Base-by-base conservation (phyloP, 2,797 vertebrate species). In the Megaceryle alcyon region DNA sequence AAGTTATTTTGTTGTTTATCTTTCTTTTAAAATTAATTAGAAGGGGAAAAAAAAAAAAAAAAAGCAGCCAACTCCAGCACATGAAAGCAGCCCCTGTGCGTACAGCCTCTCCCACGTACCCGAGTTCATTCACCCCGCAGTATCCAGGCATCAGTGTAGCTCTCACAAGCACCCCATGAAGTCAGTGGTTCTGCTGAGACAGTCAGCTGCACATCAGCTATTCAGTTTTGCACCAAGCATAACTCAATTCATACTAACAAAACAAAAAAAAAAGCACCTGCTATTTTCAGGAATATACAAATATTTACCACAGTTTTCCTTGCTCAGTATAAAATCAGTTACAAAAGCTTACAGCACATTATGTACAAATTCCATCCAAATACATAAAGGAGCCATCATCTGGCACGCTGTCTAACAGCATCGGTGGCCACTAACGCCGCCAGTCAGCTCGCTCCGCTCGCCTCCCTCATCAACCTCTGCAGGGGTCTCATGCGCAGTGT, bases 331-430 rank as follows among this genome's bases (percentile, higher is more conserved):
- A 97, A 97, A 98, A 98, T 97, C 95, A 96, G 97, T 97, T 98
- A 98, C 97, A 97, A 98, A 98, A 98, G 98, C 98, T 99, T 98
- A 98, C 98, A 98, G 98, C 98, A 97, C 97, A 98, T 98, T 99
- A 99, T 99, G 98, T 99, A 99, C 99, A 99, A 96, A 97, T 95
- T 93, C 96, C 95, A 71, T 91, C 96, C 95, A 93, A 90, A 82
- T 7, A 33, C 69, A 72, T 5, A 31, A 64, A 81, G 84, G 76
- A 82, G 77, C 83, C 81, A 21, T 12, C 6, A 1, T 17, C 23
- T 60, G 96, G 81, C 81, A 72, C 53, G 3, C 46, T 17, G 70
- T 59, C 64, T 60, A 75, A 73, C 77, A 84, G 89, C 92, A 39
- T 12, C 17, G 8, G 59, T 23, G 19, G 7, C 8, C 22, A 17